Percentiles rank a stretch among this genome's conserved stretches.
These are phyloP conservation scores for Papilio machaon DNA, from an alignment of 1,140 invertebrate genomes.

Conservation along the genomic window DNA sequence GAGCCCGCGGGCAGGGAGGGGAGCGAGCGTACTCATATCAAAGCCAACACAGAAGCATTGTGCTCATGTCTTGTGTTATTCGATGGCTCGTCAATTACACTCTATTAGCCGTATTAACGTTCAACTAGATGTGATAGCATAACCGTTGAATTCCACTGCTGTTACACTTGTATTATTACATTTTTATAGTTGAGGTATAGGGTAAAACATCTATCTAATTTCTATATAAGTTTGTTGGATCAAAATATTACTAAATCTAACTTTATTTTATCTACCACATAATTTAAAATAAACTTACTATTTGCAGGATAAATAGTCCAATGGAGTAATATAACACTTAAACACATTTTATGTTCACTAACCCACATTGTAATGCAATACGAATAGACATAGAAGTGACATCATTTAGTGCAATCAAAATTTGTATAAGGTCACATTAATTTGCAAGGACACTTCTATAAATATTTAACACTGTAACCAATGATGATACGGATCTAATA, in stretches of 20 bases:
- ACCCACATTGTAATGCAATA: neutral
- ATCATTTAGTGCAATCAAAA: neutral
- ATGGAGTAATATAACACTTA: neutral
- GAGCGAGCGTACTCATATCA: conserved; percentile 4
- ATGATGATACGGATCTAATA: neutral
- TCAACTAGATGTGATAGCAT: neutral
- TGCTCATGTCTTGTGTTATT: conserved; percentile 18
- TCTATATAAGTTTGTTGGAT: no score
- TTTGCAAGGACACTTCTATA: neutral
- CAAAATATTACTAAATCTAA: neutral
- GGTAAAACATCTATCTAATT: no score
- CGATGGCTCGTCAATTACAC: conserved; percentile 26
- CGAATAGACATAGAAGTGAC: neutral
- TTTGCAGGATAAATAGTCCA: neutral
- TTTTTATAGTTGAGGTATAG: no score
- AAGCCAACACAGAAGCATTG: neutral
- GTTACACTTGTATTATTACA: neutral
- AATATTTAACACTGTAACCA: conserved; percentile 2
- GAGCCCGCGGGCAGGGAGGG: neutral
- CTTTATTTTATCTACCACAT: neutral
- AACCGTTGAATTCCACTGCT: neutral
- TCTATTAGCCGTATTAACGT: conserved; percentile 19
- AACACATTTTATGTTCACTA: neutral
- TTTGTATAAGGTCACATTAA: neutral
- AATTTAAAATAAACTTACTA: neutral